Percentiles rank a stretch among this genome's conserved stretches.
Conservation (phyloP, 2,888 invertebrate genomes). For the Perithous albicinctus region DNA sequence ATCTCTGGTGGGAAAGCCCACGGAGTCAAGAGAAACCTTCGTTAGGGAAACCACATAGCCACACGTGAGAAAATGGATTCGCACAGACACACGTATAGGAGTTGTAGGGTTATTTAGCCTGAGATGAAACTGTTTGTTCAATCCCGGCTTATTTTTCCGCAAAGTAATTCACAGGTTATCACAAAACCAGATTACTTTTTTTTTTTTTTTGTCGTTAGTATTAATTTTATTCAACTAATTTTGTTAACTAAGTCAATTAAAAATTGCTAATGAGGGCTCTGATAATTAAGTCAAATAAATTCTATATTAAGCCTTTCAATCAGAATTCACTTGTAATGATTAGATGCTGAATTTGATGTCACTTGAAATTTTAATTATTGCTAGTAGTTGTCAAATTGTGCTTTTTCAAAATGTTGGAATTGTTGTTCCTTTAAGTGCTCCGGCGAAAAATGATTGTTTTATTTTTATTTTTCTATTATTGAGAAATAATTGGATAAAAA, state of each 20-base stretch:
- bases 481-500: too few relatives aligned
- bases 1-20: constrained; percentile 69
- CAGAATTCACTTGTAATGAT: neutral
- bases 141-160: neutral
- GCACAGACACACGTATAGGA: neutral
- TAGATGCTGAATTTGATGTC: neutral
- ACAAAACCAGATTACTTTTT: neutral
- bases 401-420: neutral
- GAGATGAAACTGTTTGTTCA: neutral
- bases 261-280: neutral
- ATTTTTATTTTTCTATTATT: too few relatives aligned
- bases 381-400: neutral
- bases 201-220: neutral
- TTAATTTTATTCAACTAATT: neutral
- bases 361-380: neutral
- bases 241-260: neutral
- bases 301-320: neutral
- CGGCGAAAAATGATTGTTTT: too few relatives aligned
- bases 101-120: neutral
- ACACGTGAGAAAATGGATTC: too few relatives aligned
- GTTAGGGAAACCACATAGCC: constrained; percentile 38
- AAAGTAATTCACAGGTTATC: neutral
- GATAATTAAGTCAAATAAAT: neutral
- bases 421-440: too few relatives aligned
- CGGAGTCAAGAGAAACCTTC: constrained; percentile 18